These are phyloP conservation scores for Prionace glauca DNA, from an alignment of 2,797 vertebrate genomes.

Conservation along the genomic window DNA sequence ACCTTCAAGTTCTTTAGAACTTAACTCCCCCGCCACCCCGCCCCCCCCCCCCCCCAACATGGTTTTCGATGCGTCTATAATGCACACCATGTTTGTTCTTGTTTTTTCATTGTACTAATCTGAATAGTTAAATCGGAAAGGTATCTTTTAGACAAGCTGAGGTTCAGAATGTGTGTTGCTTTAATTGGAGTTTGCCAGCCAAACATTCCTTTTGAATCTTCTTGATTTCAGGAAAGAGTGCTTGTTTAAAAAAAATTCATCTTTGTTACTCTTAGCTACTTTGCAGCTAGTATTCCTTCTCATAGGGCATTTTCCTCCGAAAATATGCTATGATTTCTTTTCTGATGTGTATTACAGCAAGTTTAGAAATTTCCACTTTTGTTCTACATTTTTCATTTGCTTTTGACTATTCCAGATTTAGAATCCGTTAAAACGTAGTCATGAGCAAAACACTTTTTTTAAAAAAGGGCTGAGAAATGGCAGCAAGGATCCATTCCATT, in stretches of 20 bases:
- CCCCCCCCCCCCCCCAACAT: neutral
- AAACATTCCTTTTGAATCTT: neutral
- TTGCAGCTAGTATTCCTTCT: neutral
- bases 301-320: neutral
- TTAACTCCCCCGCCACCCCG: neutral
- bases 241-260: neutral
- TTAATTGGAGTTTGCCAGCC: neutral
- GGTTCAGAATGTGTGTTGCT: neutral
- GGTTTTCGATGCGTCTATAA: neutral
- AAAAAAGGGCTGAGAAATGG: neutral
- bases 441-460: neutral
- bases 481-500: neutral
- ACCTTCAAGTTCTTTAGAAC: neutral
- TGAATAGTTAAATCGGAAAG: neutral
- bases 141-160: neutral
- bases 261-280: neutral
- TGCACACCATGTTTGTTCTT: neutral
- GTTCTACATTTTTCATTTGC: neutral
- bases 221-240: neutral
- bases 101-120: neutral
- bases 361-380: neutral
- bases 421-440: neutral
- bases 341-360: neutral
- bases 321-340: neutral
- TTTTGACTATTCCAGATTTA: neutral